Evolutionary conservation across 1,140 invertebrate species (phyloP).

Genomic region (Papilio machaon): DNA sequence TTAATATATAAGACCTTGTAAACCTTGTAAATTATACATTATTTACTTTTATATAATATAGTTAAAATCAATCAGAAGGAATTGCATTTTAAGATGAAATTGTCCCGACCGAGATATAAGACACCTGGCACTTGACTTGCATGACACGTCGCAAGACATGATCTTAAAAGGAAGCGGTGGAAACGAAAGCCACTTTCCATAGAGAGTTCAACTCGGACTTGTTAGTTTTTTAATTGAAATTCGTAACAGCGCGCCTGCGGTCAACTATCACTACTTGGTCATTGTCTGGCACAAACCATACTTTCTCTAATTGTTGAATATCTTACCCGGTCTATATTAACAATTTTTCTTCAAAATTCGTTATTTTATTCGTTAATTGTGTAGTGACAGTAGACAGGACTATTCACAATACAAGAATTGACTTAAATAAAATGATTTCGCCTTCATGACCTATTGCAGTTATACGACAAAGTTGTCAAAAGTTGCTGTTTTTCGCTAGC

Average conservation of each 20-base stretch:
- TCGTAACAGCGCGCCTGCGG: neutral
- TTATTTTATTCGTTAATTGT: too few species aligned
- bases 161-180: neutral
- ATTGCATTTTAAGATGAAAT: too few species aligned
- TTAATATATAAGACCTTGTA: neutral
- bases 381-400: too few species aligned
- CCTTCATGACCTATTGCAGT: too few species aligned
- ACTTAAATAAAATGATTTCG: too few species aligned
- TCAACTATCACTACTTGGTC: neutral
- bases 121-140: neutral
- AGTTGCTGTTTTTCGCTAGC: too few species aligned
- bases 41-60: too few species aligned
- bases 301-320: constrained; percentile 3
- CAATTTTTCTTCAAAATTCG: neutral
- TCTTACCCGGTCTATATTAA: neutral
- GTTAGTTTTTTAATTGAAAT: neutral
- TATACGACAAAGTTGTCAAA: too few species aligned
- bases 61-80: too few species aligned
- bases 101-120: too few species aligned
- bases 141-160: neutral
- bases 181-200: constrained; percentile 6
- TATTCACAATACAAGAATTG: too few species aligned
- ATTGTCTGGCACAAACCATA: neutral
- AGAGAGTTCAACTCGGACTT: neutral
- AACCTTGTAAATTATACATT: too few species aligned